A percentile compares a stretch with the other conserved stretches of the same genome.
Conservation (phyloP, 2,113 vertebrate genomes). For the Myanophis thanlyinensis region DNA sequence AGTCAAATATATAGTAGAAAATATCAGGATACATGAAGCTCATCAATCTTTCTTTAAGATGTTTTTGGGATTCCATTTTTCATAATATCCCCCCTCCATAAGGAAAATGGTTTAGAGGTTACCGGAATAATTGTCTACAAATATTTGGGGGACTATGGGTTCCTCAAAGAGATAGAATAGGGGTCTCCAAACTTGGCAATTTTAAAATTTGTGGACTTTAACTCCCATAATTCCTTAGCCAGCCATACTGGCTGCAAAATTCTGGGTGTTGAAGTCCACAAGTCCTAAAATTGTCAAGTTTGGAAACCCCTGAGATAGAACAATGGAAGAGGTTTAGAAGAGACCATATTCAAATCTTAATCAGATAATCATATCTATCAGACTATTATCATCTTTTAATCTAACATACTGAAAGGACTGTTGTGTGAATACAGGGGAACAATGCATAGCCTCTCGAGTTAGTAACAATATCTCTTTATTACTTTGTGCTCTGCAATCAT, state of each 20-base stretch:
- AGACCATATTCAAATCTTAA: neutral
- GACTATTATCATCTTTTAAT: neutral
- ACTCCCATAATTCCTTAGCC: no score
- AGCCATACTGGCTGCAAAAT: no score
- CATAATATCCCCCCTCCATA: neutral
- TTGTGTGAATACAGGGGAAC: neutral
- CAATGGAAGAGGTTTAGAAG: neutral
- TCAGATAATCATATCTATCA: neutral
- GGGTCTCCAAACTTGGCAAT: no score
- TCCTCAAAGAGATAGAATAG: neutral
- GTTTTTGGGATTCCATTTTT: neutral
- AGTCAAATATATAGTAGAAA: neutral
- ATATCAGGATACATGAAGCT: neutral
- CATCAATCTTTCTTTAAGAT: neutral
- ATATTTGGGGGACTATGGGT: neutral
- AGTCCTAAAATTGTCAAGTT: no score
- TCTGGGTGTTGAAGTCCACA: no score
- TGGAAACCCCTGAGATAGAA: no score
- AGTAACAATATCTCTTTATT: neutral
- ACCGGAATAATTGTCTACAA: neutral
- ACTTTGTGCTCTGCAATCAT: neutral
- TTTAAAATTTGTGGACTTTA: no score
- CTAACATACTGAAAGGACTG: neutral
- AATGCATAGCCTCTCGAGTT: neutral
- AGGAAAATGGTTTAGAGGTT: neutral